Conservation (phyloP, 2,888 invertebrate species). For the Steinernema carpocapsae region DNA sequence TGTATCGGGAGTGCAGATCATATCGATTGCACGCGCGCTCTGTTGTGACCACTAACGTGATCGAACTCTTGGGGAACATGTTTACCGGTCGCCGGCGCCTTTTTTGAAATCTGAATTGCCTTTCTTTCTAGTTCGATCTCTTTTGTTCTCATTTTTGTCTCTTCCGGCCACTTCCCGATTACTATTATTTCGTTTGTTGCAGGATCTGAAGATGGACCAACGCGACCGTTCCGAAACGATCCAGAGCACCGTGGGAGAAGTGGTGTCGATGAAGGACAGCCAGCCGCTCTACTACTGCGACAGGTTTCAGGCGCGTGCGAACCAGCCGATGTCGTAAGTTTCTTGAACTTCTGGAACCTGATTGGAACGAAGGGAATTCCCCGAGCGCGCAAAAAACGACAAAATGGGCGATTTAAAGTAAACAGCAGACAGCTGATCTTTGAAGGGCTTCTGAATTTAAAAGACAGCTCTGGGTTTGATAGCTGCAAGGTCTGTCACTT, state of each 20-base stretch:
- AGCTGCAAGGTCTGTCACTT: no score
- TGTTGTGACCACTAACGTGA: slow-evolving; percentile 7
- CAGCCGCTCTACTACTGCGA: slow-evolving; percentile 27
- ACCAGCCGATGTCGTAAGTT: slow-evolving; percentile 23
- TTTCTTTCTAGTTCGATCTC: neutral
- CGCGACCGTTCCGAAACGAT: slow-evolving; percentile 19
- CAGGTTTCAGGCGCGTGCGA: slow-evolving; percentile 12
- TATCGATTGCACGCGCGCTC: no score
- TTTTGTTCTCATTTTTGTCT: neutral
- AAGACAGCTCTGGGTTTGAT: no score
- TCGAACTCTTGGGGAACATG: neutral
- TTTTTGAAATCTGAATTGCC: neutral
- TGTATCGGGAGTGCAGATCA: no score
- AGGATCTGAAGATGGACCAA: slow-evolving; percentile 28
- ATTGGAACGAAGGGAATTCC: no score
- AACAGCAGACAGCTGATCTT: no score
- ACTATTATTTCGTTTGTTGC: neutral
- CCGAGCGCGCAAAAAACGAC: no score
- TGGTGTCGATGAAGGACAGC: slow-evolving; percentile 23
- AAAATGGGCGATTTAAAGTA: no score
- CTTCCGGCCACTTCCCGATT: neutral
- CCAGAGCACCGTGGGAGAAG: slow-evolving; percentile 17
- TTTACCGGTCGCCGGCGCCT: neutral
- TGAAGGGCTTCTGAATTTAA: no score
- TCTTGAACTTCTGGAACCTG: neutral